phyloP scores from a whole-genome alignment of 2,113 vertebrate species.

The Melanerpes aurifrons region DNA sequence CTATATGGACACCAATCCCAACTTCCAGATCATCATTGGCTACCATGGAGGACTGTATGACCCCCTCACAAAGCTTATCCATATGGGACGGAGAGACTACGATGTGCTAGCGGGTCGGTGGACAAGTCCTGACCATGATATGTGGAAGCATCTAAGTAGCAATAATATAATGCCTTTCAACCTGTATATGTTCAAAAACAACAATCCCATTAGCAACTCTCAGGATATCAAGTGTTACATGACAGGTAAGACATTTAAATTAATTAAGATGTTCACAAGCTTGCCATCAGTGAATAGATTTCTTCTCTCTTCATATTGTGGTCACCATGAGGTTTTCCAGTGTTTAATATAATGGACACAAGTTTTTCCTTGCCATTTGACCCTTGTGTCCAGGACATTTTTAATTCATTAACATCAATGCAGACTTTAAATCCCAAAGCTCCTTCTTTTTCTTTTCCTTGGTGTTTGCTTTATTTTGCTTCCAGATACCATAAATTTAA shows the following conservation, averaged over 20 bases:
- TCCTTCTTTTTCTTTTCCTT: background rate
- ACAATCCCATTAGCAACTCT: conserved; percentile 96
- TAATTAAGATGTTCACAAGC: background rate
- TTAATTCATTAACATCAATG: background rate
- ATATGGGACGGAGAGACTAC: conserved; percentile 95
- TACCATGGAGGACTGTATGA: conserved; percentile 97
- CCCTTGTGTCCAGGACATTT: background rate
- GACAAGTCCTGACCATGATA: conserved; percentile 92
- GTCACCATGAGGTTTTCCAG: background rate
- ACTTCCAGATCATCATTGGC: conserved; percentile 92
- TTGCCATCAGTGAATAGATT: background rate
- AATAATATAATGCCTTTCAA: conserved; percentile 95
- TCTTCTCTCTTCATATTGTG: background rate
- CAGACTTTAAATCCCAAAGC: background rate
- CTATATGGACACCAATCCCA: conserved; percentile 96
- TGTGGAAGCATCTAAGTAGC: conserved; percentile 92
- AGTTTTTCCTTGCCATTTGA: background rate
- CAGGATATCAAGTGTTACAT: conserved; percentile 98
- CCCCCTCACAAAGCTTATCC: conserved; percentile 92
- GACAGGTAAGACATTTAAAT: conserved; percentile 85
- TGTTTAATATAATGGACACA: background rate
- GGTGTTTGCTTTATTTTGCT: background rate
- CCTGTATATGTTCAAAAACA: conserved; percentile 99
- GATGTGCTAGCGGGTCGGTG: conserved; percentile 94
- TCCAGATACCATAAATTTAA: background rate